Base-by-base conservation (phyloP, 92 coral and sea anemone species). In the Epizoanthus ramosus region DNA sequence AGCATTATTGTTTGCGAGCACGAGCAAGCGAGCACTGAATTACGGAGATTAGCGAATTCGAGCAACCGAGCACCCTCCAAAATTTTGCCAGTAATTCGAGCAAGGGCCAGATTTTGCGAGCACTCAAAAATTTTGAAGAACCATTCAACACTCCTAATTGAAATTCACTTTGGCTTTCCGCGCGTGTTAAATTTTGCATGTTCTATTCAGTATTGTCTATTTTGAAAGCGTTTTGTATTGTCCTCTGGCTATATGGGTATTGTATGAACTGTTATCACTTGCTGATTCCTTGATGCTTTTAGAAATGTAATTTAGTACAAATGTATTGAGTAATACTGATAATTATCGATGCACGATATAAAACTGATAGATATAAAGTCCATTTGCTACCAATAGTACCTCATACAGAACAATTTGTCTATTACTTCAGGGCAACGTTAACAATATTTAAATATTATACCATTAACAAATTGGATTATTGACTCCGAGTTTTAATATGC, bases 381-480 rank as follows among this genome's bases (percentile, higher is more conserved):
- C 33, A 64, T 24, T 64, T 64, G 41, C 33, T 64, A 23, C n/a
- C 43, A 22, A 5, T 23, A 64, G 69, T 33, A 23, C 13, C 68
- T 31, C 68, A 21, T 28, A 37, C 43, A 6, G 5, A 22, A 7
- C 3, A 50, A 50, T 50, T 50, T 50, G 54, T 10, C 54, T 50
- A 50, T 16, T 50, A 50, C 54, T 50, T 12, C 54, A 50, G 54
- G 54, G 41, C 17, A 3, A 7, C 19, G 13, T 75, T 39, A 33
- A 37, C 13, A 19, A n/a, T 54, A 18, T 3, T 21, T 13, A 2
- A 3, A 41, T 16, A 41, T 37, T 31, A 67, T 24, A 28, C 39
- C 39, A 75, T 57, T 16, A n/a, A 57, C 54, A 47, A 41, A 77
- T 77, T 39, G 71, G 71, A 77, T 61, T 61, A 77, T 39, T 6